Percentiles rank a stretch among this genome's conserved stretches.
These are phyloP conservation scores for Isurus oxyrinchus DNA, from an alignment of 2,113 vertebrate genomes.

Conservation along the genomic window DNA sequence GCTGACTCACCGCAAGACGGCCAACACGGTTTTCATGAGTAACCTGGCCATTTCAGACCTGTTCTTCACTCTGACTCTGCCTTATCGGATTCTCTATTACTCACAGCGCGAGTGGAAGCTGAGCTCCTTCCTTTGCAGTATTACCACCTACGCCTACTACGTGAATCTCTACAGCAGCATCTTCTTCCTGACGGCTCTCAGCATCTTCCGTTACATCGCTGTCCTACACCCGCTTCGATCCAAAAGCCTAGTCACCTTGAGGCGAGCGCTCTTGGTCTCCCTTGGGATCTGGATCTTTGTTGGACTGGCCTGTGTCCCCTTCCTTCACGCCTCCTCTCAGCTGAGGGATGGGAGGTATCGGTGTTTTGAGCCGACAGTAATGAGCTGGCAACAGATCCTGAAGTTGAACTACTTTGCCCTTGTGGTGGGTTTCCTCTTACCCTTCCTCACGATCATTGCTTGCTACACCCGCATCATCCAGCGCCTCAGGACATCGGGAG, in stretches of 20 bases:
- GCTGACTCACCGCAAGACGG: constrained; percentile 41
- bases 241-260: constrained; percentile 39
- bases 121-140: constrained; percentile 55
- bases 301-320: constrained; percentile 45
- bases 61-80: constrained; percentile 58
- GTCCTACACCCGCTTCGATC: constrained; percentile 46
- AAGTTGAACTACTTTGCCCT: constrained; percentile 54
- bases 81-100: constrained; percentile 57
- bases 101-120: constrained; percentile 47
- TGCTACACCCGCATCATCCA: constrained; percentile 51
- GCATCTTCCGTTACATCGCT: constrained; percentile 55
- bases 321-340: constrained; percentile 43
- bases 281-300: constrained; percentile 55
- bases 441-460: constrained; percentile 53
- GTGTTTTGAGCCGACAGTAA: constrained; percentile 53
- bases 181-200: constrained; percentile 58
- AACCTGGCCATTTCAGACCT: constrained; percentile 59
- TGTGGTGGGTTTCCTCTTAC: constrained; percentile 53
- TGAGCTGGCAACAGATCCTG: constrained; percentile 45
- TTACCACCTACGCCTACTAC: constrained; percentile 56
- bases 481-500: constrained; percentile 28
- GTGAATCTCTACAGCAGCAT: constrained; percentile 62
- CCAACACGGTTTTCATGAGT: constrained; percentile 55
- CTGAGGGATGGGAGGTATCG: background rate
- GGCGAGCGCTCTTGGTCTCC: constrained; percentile 42